Evolutionary conservation across 2,113 vertebrate genomes (phyloP).

Genomic region (Myxocyprinus asiaticus): DNA sequence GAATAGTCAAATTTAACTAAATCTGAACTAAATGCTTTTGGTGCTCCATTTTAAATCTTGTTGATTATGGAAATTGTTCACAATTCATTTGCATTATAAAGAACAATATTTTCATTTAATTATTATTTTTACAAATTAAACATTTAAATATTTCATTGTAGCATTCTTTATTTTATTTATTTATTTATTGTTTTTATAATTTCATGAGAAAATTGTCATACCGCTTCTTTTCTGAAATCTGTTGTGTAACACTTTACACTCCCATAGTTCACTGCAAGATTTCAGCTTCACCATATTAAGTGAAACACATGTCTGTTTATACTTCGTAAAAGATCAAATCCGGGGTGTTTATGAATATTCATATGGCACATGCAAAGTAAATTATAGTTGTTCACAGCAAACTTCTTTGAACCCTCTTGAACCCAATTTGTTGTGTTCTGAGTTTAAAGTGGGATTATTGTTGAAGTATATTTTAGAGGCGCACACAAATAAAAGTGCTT

Average conservation of each 20-base stretch:
- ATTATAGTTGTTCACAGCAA: slow-evolving; percentile 51
- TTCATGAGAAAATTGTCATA: not conserved
- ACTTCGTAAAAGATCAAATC: slow-evolving; percentile 36
- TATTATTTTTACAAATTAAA: not conserved
- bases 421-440: slow-evolving; percentile 46
- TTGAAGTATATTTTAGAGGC: slow-evolving; percentile 41
- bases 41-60: not conserved
- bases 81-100: slow-evolving; percentile 20
- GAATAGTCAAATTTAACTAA: not conserved
- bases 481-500: slow-evolving; percentile 31
- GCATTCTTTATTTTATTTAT: not conserved
- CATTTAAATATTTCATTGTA: not conserved
- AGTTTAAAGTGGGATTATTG: slow-evolving; percentile 48
- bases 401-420: slow-evolving; percentile 52
- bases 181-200: not conserved
- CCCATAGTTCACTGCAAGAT: slow-evolving; percentile 2
- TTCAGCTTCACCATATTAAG: slow-evolving; percentile 29
- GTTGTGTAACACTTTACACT: not conserved
- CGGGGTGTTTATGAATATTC: slow-evolving; percentile 55
- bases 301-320: slow-evolving; percentile 36
- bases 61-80: slow-evolving; percentile 24
- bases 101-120: not conserved
- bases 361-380: slow-evolving; percentile 49
- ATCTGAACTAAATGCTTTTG: not conserved
- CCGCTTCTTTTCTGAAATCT: not conserved